Conservation (phyloP, 2,797 vertebrate species). For the Alauda arvensis region DNA sequence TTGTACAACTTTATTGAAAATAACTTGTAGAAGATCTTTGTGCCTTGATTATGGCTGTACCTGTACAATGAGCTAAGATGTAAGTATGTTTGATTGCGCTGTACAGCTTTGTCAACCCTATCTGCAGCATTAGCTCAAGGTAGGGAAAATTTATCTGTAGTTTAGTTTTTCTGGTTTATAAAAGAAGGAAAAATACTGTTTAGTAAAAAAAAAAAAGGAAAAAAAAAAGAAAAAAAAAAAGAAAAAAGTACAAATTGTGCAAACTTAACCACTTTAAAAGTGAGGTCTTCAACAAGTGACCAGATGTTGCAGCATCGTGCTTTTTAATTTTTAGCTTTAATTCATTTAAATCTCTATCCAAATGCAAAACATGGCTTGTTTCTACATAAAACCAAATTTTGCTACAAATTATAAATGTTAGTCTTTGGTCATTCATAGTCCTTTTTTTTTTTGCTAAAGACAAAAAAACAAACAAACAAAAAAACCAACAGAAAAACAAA, state of each 20-base stretch:
- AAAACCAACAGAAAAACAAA: neutral
- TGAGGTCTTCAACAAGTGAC: constrained; percentile 81
- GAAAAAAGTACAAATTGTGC: constrained; percentile 80
- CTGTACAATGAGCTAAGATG: constrained; percentile 91
- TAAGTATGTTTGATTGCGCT: constrained; percentile 89
- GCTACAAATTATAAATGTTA: constrained; percentile 77
- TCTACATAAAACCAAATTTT: constrained; percentile 91
- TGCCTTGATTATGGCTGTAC: constrained; percentile 96
- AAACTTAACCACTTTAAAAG: constrained; percentile 84
- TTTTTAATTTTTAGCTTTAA: constrained; percentile 85
- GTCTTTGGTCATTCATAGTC: constrained; percentile 79
- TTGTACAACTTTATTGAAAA: constrained; percentile 97
- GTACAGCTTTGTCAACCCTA: constrained; percentile 86
- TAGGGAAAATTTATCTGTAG: constrained; percentile 81
- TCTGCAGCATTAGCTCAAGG: constrained; percentile 72
- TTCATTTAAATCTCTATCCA: constrained; percentile 84
- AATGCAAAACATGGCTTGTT: constrained; percentile 89
- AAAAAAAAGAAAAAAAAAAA: constrained; percentile 59
- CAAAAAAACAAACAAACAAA: neutral
- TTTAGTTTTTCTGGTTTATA: constrained; percentile 82
- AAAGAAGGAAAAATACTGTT: constrained; percentile 85
- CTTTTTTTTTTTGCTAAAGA: constrained; percentile 53
- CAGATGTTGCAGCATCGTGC: constrained; percentile 75
- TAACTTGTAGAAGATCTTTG: constrained; percentile 92
- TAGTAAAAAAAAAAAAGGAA: constrained; percentile 77